Base-by-base conservation (phyloP, 1,140 invertebrate species). In the Cardiocondyla obscurior region DNA sequence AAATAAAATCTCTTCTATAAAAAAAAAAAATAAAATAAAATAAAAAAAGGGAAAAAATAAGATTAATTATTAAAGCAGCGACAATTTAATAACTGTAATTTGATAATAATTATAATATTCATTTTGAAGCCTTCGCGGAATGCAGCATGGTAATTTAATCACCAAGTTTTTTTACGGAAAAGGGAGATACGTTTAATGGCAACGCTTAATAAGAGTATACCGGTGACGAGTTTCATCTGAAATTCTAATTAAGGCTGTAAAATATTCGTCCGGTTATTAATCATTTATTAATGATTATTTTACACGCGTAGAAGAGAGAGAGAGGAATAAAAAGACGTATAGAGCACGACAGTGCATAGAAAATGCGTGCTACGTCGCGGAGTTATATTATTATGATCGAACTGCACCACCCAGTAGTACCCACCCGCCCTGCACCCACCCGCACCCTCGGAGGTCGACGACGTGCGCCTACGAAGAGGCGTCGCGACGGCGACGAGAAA, bases 341-440 rank as follows among this genome's bases (percentile, higher is more conserved):
- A 39, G 7, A 14, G 2, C 5, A 33, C 57, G 39, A 33, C 28
- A 19, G 46, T 14, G 49, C 16, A 25, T 36, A 5, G 74, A 79
- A 69, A 16, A 46, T 67, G 19, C 74, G 39, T 46, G 62, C 46
- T 55, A 69, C 57, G 28, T n/a, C 12, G 60, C 46, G 30, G 33
- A 33, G 7, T n/a, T 67, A n/a, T 64, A 70, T 77, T 58, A 77
- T 76, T 74, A 57, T 55, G 33, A 72, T 73, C 65, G 51, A 86
- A 39, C 65, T 83, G 85, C 85, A 79, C 85, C 85, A 87, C 85
- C 85, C 85, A 86, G 33, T 12, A 30, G 36, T 25, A 51, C n/a
- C 49, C 65, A 30, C 70, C 36, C 82, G 77, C 49, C 42, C 73
- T 49, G 16, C 30, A 39, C 7, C 51, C 53, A 39, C 67, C 49